Conservation (phyloP, 2,888 invertebrate species). For the Elmis aenea region DNA sequence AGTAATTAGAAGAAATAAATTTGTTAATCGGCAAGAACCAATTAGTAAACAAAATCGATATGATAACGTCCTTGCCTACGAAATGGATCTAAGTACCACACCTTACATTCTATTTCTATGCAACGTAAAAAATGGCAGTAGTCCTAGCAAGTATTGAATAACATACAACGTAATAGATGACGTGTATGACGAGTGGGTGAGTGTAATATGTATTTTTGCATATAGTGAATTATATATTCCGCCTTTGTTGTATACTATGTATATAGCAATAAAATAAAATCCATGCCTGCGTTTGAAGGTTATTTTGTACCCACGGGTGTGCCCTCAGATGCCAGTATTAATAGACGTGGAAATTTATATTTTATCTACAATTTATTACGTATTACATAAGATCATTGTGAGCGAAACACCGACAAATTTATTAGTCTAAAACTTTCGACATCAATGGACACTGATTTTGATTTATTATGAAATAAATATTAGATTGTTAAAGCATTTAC, state of each 20-base stretch:
- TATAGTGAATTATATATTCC: conserved; percentile 21
- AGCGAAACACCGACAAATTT: no score
- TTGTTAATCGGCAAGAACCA: no score
- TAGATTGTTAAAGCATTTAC: no score
- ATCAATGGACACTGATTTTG: no score
- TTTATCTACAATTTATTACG: no score
- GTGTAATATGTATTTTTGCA: conserved; percentile 20
- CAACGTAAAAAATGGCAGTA: conserved; percentile 6
- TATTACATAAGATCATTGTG: no score
- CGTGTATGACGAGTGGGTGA: conserved; percentile 20
- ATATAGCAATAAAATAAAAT: conserved; percentile 8
- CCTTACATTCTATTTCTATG: conserved; percentile 12
- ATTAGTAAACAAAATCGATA: conserved; percentile 7
- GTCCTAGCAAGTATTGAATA: conserved; percentile 11
- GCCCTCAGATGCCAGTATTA: no score
- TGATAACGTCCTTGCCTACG: conserved; percentile 11
- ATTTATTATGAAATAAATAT: no score
- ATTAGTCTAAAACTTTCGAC: no score
- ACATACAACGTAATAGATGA: conserved; percentile 21
- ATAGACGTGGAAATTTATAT: no score
- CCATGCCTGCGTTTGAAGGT: conserved; percentile 13
- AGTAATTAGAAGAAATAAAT: no score
- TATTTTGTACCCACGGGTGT: conserved; percentile 14
- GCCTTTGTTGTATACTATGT: conserved; percentile 12
- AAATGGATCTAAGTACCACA: conserved; percentile 14